Evolutionary conservation across 2,797 vertebrate species (phyloP), one percentile per base, ranked within the genome.

Genomic region (Falco rusticolus): DNA sequence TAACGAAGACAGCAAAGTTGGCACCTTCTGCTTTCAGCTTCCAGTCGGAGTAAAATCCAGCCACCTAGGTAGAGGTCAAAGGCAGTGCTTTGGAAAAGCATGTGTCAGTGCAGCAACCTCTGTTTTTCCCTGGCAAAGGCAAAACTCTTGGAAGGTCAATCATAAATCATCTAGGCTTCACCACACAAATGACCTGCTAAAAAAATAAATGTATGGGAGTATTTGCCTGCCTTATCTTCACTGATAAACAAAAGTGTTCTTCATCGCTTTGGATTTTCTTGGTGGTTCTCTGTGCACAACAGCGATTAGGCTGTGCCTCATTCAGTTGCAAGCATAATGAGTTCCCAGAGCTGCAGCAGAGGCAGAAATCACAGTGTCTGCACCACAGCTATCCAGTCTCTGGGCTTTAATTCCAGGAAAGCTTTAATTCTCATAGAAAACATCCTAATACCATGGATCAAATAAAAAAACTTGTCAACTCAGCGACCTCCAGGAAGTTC

Each of bases 251-350:
- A 37, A 88, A 89, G 47, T 26, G 1, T 3, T 81, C 18, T 63
- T 66, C 3, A 19, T 26, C 18, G 16, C 1, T 5, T n/a, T 19
- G 31, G 11, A 8, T 43, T 78, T 93, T 70, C 37, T 41, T 74
- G 19, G 28, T 21, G 13, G 16, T 29, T 94, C 39, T 11, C 25
- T 5, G 3, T 21, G 11, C 11, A 37, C 5, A 26, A 33, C 6
- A 45, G 13, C 2, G 4, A 24, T 64, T 26, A 87, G 22, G 26
- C 22, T 56, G 10, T 70, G 14, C 28, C 18, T 71, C 0, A 0
- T 54, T 66, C 28, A 15, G 6, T 70, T 18, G 22, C 15, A 28
- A 70, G 21, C 19, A 50, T 1, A 0, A 5, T 9, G 33, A 70
- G 6, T 13, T 83, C 28, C 22, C 31, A 33, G 16, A 2, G 2